Conservation (phyloP, 2,888 invertebrate genomes). For the Orthosia gracilis region DNA sequence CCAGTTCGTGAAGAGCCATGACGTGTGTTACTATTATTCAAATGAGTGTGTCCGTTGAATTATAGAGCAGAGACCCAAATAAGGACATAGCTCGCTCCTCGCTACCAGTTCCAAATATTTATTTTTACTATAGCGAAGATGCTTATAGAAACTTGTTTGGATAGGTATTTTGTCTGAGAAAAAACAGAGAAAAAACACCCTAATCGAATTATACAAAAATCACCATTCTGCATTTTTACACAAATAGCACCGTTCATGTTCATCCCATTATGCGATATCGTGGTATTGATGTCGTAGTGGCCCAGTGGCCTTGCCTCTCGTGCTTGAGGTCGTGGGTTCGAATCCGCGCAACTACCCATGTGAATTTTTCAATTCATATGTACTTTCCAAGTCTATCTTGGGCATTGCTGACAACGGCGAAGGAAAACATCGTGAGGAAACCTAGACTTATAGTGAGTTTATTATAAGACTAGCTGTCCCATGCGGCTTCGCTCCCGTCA, state of each 20-base stretch:
- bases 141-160: not conserved
- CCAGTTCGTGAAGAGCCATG: slow-evolving; percentile 39
- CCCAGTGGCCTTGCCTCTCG: too few relatives aligned
- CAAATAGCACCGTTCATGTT: slow-evolving; percentile 9
- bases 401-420: too few relatives aligned
- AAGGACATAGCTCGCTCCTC: slow-evolving; percentile 23
- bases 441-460: too few relatives aligned
- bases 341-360: too few relatives aligned
- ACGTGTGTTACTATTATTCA: slow-evolving; percentile 62
- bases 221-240: slow-evolving; percentile 21
- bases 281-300: too few relatives aligned
- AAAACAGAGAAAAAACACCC: not conserved
- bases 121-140: slow-evolving; percentile 14
- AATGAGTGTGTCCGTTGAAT: slow-evolving; percentile 65
- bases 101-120: slow-evolving; percentile 18
- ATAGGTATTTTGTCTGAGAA: not conserved
- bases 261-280: too few relatives aligned
- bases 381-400: too few relatives aligned
- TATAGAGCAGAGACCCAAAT: slow-evolving; percentile 46
- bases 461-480: too few relatives aligned
- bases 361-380: too few relatives aligned
- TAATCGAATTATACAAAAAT: slow-evolving; percentile 3
- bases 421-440: too few relatives aligned
- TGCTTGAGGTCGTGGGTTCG: too few relatives aligned
- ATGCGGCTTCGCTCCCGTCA: too few relatives aligned